Percentiles rank a stretch among this genome's conserved stretches.
Evolutionary conservation across 2,888 invertebrate species (phyloP).

Genomic region (Euphydryas editha): DNA sequence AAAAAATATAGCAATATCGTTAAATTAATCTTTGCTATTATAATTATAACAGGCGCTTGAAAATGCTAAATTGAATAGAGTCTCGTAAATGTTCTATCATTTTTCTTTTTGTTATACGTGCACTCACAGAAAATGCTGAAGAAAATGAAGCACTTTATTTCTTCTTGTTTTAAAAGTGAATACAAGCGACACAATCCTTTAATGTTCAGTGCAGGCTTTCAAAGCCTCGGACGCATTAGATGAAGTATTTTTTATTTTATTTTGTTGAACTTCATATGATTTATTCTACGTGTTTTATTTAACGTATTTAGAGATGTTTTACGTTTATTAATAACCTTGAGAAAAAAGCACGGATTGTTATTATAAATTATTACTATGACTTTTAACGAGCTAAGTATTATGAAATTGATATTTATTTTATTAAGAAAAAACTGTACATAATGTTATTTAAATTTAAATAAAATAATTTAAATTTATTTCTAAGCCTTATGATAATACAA

Average conservation of each 20-base stretch:
- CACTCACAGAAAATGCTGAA: slow-evolving; percentile 36
- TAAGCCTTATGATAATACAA: too few relatives aligned
- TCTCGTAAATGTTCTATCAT: slow-evolving; percentile 8
- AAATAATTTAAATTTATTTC: too few relatives aligned
- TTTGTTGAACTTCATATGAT: background rate
- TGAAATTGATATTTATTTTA: too few relatives aligned
- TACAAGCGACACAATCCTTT: slow-evolving; percentile 45
- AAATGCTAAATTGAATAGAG: background rate
- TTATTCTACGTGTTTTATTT: background rate
- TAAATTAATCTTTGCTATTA: slow-evolving; percentile 18
- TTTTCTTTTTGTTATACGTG: slow-evolving; percentile 18
- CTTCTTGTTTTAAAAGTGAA: slow-evolving; percentile 48
- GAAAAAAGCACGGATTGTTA: too few relatives aligned
- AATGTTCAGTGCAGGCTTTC: slow-evolving; percentile 42
- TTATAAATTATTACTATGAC: too few relatives aligned
- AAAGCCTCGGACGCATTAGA: slow-evolving; percentile 33
- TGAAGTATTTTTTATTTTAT: slow-evolving; percentile 18
- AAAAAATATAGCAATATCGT: slow-evolving; percentile 16
- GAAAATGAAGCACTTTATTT: slow-evolving; percentile 48
- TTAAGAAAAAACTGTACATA: too few relatives aligned
- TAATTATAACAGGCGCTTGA: slow-evolving; percentile 24
- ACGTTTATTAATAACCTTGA: background rate
- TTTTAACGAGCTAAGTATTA: too few relatives aligned
- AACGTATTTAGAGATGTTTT: background rate
- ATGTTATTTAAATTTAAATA: too few relatives aligned